Evolutionary conservation across 2,113 vertebrate species (phyloP), one percentile per base, ranked within the genome.

Genomic region (Hirundichthys speculiger): DNA sequence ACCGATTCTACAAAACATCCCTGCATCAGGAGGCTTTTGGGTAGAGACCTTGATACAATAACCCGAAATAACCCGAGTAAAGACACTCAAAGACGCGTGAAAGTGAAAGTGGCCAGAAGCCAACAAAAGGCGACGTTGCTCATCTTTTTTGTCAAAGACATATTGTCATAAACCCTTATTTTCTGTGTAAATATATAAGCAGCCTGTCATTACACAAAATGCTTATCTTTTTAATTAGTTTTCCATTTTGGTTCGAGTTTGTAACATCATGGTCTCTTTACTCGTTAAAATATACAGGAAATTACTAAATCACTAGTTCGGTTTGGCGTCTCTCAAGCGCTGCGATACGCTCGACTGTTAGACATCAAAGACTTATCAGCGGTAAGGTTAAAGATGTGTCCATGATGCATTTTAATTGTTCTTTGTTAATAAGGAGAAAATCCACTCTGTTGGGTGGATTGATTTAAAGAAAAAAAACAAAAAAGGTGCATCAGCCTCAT

Each of bases 121-220:
- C 93, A 95, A 92, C 86, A 34, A 34, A 34, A 34, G 52, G 88
- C 88, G 88, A 92, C 89, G 83, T 91, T 91, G 92, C 86, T 79
- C 64, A 68, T 21, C 22, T 16, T 42, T 62, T 83, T 62, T 43
- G 39, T 86, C 79, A 85, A 90, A 74, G 72, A 71, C 22, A 64
- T 54, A 67, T 86, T 89, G 85, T 86, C 13, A 45, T 50, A 41
- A 25, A 34, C 48, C 13, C 15, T 61, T 42, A 75, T 68, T 14
- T 70, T 27, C 73, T 48, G 64, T 47, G 63, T 73, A 70, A 45
- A 90, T 89, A 88, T 15, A 15, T 15, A 58, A 75, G 65, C 90
- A 48, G 24, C 75, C 86, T 45, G 54, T 72, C 63, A 73, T 85
- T 25, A 51, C 67, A 58, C 53, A 83, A 64, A 91, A 89, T 90